phyloP scores from a whole-genome alignment of 2,888 invertebrate genomes.

The Metopia argyrocephala region DNA sequence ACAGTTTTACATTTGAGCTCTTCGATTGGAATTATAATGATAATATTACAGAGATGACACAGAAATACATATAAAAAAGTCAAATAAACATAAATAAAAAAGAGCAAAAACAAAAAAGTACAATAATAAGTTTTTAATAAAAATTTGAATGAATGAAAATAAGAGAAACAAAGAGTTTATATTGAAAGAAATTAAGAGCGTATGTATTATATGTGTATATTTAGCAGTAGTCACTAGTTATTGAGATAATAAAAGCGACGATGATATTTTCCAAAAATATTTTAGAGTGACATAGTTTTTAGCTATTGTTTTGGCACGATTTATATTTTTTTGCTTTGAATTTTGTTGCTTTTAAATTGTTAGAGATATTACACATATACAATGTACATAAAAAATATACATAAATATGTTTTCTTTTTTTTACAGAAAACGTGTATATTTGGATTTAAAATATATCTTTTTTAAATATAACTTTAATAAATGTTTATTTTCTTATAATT shows the following conservation, averaged over 20 bases:
- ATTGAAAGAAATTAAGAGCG: too few species aligned
- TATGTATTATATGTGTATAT: too few species aligned
- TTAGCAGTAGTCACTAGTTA: background rate
- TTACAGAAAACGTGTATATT: background rate
- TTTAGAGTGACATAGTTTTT: slow-evolving; percentile 52
- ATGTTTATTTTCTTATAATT: background rate
- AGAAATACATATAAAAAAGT: background rate
- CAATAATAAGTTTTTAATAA: slow-evolving; percentile 14
- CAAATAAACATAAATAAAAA: background rate
- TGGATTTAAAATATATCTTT: too few species aligned
- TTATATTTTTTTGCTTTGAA: background rate
- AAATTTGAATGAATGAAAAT: slow-evolving; percentile 10
- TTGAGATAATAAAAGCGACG: background rate
- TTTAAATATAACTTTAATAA: background rate
- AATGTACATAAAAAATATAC: slow-evolving; percentile 4
- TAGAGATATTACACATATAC: slow-evolving; percentile 3
- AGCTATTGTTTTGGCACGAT: slow-evolving; percentile 46
- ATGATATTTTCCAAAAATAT: background rate
- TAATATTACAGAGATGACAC: background rate
- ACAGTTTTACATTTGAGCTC: slow-evolving; percentile 6
- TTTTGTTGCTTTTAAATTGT: slow-evolving; percentile 28
- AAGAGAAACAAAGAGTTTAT: background rate
- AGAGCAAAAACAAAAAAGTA: background rate
- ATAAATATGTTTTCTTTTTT: background rate
- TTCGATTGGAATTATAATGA: background rate